Conservation (phyloP, 64 coral and sea anemone species). For the Stichodactyla mertensii region DNA sequence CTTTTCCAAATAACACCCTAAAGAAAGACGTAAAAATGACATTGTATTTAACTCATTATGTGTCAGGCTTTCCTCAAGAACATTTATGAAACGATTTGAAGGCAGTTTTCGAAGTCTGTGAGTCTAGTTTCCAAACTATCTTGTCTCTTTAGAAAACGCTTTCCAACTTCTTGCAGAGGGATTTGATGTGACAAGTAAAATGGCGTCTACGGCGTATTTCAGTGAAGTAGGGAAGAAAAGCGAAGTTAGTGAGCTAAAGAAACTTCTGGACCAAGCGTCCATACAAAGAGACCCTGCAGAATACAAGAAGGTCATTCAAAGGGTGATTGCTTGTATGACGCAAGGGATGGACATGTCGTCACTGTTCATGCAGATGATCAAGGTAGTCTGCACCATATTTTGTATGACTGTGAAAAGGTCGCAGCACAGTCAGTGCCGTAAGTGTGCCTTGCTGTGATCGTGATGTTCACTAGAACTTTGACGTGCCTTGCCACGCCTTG, state of each 20-base stretch:
- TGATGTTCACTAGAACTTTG: too few relatives aligned
- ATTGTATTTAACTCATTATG: background rate
- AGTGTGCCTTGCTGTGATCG: too few relatives aligned
- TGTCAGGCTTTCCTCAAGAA: background rate
- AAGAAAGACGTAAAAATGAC: background rate
- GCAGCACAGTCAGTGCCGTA: too few relatives aligned
- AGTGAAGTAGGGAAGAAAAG: slow-evolving; percentile 75
- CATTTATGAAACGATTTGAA: background rate
- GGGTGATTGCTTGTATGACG: slow-evolving; percentile 94
- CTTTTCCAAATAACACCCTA: background rate
- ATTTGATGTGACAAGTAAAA: background rate
- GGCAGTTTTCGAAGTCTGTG: background rate
- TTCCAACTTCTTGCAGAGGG: background rate
- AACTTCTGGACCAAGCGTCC: slow-evolving; percentile 62
- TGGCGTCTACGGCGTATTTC: slow-evolving; percentile 29
- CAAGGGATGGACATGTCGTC: slow-evolving; percentile 87
- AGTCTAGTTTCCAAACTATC: background rate
- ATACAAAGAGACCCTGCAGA: slow-evolving; percentile 52
- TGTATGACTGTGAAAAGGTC: too few relatives aligned
- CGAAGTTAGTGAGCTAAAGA: slow-evolving; percentile 87
- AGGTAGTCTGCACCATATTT: slow-evolving; percentile 47
- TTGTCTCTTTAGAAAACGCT: too few relatives aligned
- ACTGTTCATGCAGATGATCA: slow-evolving; percentile 90
- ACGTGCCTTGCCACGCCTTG: too few relatives aligned
- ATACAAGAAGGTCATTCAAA: slow-evolving; percentile 76